A percentile compares a stretch with the other conserved stretches of the same genome.
phyloP scores from a whole-genome alignment of 2,113 vertebrate species.

The Ailurus styani region DNA sequence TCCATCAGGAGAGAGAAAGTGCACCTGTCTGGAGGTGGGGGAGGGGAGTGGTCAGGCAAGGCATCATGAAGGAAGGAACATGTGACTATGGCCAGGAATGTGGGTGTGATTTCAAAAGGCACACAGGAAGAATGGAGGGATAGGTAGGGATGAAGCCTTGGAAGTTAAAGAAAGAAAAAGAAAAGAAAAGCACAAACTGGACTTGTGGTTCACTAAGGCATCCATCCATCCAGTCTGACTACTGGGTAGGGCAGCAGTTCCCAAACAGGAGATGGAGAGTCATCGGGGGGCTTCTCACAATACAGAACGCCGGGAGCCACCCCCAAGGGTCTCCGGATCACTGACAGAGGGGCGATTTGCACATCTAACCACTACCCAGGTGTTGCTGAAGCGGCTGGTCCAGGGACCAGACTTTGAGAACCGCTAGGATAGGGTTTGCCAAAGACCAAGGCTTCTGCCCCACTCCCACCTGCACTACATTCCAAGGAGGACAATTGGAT shows the following conservation, averaged over 20 bases:
- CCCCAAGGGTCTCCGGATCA: neutral
- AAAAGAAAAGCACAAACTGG: neutral
- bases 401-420: neutral
- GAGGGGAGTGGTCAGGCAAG: neutral
- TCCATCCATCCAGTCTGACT: neutral
- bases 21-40: fast-evolving
- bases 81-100: neutral
- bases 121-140: neutral
- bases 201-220: neutral
- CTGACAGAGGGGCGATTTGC: too few relatives aligned
- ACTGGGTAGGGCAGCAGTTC: neutral
- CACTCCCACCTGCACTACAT: neutral
- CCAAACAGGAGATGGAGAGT: neutral
- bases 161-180: neutral
- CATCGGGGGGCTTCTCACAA: neutral
- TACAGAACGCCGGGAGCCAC: neutral
- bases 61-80: neutral
- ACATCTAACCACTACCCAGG: neutral
- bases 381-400: neutral
- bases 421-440: neutral
- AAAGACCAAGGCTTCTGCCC: neutral
- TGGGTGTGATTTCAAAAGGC: neutral
- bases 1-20: neutral
- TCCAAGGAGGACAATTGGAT: neutral
- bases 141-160: neutral